Percentiles rank a stretch among this genome's conserved stretches.
Conservation (phyloP, 2,888 invertebrate species). For the Idaea biselata region DNA sequence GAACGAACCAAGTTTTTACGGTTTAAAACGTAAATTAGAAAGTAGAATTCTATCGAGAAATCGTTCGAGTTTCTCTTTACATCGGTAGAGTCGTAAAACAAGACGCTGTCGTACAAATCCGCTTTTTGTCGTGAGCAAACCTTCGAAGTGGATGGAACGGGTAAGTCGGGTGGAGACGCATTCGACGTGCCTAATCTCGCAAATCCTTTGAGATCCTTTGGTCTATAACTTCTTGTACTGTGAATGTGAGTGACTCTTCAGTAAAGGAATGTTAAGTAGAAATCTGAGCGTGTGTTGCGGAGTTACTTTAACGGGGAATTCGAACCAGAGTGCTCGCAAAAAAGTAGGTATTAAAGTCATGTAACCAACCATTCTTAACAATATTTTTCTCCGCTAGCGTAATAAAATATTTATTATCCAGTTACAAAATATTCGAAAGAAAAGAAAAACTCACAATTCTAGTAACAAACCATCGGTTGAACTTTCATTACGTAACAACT, state of each 20-base stretch:
- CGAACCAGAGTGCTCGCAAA: background rate
- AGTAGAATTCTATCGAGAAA: conserved; percentile 13
- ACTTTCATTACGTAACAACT: too few species aligned
- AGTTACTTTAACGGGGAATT: conserved; percentile 5
- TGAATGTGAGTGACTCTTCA: conserved; percentile 27
- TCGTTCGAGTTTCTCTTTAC: conserved; percentile 29
- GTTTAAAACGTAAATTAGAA: conserved; percentile 16
- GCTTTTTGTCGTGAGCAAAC: conserved; percentile 37
- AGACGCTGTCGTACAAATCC: conserved; percentile 35
- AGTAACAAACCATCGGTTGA: too few species aligned
- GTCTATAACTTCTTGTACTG: conserved; percentile 33
- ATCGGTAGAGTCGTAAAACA: conserved; percentile 27
- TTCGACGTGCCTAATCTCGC: conserved; percentile 65
- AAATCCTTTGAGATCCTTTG: conserved; percentile 51
- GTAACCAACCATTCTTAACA: background rate
- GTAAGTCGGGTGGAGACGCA: conserved; percentile 54
- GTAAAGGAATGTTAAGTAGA: conserved; percentile 21
- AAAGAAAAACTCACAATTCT: too few species aligned
- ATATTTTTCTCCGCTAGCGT: background rate
- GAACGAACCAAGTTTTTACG: background rate
- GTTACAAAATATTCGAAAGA: too few species aligned
- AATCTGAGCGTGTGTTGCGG: background rate
- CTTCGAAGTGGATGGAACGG: conserved; percentile 35
- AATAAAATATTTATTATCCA: background rate
- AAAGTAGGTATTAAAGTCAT: background rate